Evolutionary conservation across 2,888 invertebrate genomes (phyloP).

Genomic region (Limulus polyphemus): DNA sequence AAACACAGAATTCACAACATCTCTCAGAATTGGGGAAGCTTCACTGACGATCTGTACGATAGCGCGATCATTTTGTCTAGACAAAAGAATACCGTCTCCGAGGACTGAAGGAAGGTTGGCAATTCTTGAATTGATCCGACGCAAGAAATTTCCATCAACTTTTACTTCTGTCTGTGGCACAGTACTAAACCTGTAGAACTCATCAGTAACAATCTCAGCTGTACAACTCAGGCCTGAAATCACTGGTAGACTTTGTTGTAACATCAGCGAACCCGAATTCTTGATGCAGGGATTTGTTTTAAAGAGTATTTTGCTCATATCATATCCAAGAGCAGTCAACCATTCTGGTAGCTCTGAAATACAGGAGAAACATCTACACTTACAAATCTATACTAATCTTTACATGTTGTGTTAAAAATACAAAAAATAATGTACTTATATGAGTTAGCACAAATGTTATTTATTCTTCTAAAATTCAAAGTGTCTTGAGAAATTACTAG

Average conservation of each 20-base stretch:
- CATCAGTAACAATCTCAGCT: slow-evolving; percentile 21
- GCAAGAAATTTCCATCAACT: slow-evolving; percentile 19
- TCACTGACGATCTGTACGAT: slow-evolving; percentile 67
- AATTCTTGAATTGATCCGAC: slow-evolving; percentile 19
- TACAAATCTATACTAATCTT: background rate
- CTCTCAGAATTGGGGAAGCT: slow-evolving; percentile 77
- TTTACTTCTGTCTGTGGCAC: slow-evolving; percentile 26
- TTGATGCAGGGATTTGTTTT: slow-evolving; percentile 11
- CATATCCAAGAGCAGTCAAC: slow-evolving; percentile 24
- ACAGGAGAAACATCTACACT: background rate
- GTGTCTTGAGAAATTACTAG: too few relatives aligned
- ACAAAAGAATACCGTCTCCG: slow-evolving; percentile 65
- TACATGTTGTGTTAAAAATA: too few relatives aligned
- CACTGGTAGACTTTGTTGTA: slow-evolving; percentile 23
- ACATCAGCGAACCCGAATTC: slow-evolving; percentile 8
- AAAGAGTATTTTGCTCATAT: slow-evolving; percentile 17
- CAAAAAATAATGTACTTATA: too few relatives aligned
- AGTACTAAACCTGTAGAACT: slow-evolving; percentile 25
- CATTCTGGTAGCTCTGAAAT: slow-evolving; percentile 21
- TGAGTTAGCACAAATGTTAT: too few relatives aligned
- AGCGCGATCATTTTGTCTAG: slow-evolving; percentile 42
- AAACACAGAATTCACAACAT: slow-evolving; percentile 84
- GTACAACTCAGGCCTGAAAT: slow-evolving; percentile 28
- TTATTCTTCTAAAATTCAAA: too few relatives aligned
- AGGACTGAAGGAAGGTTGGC: slow-evolving; percentile 40